phyloP scores from a whole-genome alignment of 2,888 invertebrate genomes.

The Platycheirus albimanus region DNA sequence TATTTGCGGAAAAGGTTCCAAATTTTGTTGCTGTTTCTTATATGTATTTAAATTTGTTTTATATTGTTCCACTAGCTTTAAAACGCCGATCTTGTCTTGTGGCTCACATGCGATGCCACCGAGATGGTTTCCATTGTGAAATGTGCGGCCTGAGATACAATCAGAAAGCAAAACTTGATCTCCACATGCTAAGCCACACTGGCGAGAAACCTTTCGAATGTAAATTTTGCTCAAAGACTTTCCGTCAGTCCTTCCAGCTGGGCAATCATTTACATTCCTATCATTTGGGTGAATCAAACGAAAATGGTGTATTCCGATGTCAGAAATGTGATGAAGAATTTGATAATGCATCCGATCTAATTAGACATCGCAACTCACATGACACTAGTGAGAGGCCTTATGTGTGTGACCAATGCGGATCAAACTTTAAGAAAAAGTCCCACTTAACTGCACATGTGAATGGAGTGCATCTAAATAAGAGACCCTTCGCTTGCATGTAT shows the following conservation, averaged over 20 bases:
- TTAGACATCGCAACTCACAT: constrained; percentile 53
- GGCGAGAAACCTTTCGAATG: constrained; percentile 62
- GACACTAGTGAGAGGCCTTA: constrained; percentile 46
- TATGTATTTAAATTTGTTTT: too few relatives aligned
- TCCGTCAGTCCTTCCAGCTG: constrained; percentile 57
- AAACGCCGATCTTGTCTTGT: constrained; percentile 75
- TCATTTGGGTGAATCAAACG: constrained; percentile 37
- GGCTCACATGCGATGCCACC: constrained; percentile 71
- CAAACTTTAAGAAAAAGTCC: constrained; percentile 38
- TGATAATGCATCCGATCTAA: constrained; percentile 41
- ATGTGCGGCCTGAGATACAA: constrained; percentile 67
- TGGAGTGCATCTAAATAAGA: constrained; percentile 53
- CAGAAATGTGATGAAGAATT: constrained; percentile 43
- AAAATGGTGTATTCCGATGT: constrained; percentile 44
- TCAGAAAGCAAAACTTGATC: constrained; percentile 63
- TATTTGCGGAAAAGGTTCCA: constrained; percentile 76
- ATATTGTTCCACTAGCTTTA: constrained; percentile 72
- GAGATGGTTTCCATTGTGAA: constrained; percentile 59
- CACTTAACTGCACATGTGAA: constrained; percentile 60
- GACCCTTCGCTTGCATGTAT: constrained; percentile 58
- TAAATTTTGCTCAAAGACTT: constrained; percentile 62
- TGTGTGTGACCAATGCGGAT: constrained; percentile 59
- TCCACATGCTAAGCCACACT: constrained; percentile 64
- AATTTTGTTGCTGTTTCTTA: too few relatives aligned
- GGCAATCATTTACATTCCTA: constrained; percentile 62